Evolutionary conservation across 2,888 invertebrate species (phyloP).

Genomic region (Lithosia quadra): DNA sequence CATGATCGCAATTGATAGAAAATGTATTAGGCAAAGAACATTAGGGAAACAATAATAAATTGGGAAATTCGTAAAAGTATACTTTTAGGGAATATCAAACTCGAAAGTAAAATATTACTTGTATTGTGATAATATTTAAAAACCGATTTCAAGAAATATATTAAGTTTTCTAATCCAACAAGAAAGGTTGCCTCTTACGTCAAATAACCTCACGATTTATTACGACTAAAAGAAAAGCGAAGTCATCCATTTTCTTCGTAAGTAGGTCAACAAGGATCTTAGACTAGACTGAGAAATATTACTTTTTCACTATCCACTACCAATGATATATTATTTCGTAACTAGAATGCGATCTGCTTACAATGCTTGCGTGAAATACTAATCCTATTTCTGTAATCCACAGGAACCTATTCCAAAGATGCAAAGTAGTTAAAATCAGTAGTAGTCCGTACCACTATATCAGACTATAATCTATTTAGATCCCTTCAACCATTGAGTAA

Average conservation of each 20-base stretch:
- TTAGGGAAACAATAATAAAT: too few species aligned
- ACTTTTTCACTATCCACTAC: not conserved
- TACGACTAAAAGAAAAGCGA: constrained; percentile 1
- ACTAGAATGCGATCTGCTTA: not conserved
- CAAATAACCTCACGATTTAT: not conserved
- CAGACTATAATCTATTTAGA: too few species aligned
- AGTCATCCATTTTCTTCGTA: constrained; percentile 1
- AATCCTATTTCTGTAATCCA: too few species aligned
- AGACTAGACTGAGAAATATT: not conserved
- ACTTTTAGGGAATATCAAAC: too few species aligned
- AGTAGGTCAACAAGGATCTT: constrained; percentile 4
- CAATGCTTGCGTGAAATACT: too few species aligned
- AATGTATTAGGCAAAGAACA: too few species aligned
- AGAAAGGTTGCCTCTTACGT: not conserved
- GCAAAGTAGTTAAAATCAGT: too few species aligned
- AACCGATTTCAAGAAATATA: not conserved
- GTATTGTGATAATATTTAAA: not conserved
- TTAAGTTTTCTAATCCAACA: not conserved
- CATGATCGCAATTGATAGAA: too few species aligned
- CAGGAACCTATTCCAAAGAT: not conserved
- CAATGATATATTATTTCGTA: not conserved
- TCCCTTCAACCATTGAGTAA: too few species aligned
- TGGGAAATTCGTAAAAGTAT: too few species aligned
- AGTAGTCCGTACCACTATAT: too few species aligned
- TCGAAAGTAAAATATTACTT: too few species aligned